A percentile compares a stretch with the other conserved stretches of the same genome.
phyloP scores from a whole-genome alignment of 2,888 invertebrate genomes.

The Tipula confusa region DNA sequence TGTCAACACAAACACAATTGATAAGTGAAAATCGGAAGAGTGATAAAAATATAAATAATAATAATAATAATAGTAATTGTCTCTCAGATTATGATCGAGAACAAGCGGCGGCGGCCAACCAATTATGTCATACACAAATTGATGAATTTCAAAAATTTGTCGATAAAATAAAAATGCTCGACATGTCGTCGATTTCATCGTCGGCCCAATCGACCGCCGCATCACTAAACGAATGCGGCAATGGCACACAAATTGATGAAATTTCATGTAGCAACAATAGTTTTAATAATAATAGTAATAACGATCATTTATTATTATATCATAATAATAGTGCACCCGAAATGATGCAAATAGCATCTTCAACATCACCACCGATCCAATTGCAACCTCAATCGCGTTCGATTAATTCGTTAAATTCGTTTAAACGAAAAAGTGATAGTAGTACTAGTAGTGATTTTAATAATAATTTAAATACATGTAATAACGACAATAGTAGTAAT shows the following conservation, averaged over 20 bases:
- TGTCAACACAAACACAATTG: constrained; percentile 27
- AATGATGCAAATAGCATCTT: not conserved
- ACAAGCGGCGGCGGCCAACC: constrained; percentile 35
- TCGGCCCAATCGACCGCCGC: not conserved
- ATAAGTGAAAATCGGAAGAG: not conserved
- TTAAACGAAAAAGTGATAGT: not conserved
- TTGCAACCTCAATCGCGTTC: not conserved
- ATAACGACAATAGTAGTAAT: not conserved
- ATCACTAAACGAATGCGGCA: not conserved
- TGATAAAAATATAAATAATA: constrained; percentile 27
- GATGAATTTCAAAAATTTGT: constrained; percentile 44
- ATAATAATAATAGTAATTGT: not conserved
- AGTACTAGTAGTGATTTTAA: not conserved
- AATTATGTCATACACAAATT: constrained; percentile 33
- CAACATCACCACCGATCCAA: not conserved
- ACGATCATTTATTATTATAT: not conserved
- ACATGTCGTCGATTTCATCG: constrained; percentile 37
- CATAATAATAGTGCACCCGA: constrained; percentile 30
- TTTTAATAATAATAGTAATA: constrained; percentile 28
- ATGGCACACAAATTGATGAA: not conserved
- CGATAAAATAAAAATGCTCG: constrained; percentile 41
- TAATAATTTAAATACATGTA: not conserved
- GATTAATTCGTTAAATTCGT: constrained; percentile 13
- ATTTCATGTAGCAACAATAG: not conserved
- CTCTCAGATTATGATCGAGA: constrained; percentile 4